These are phyloP conservation scores for Ceratina japonica DNA, from an alignment of 1,140 invertebrate species.

Conservation along the genomic window DNA sequence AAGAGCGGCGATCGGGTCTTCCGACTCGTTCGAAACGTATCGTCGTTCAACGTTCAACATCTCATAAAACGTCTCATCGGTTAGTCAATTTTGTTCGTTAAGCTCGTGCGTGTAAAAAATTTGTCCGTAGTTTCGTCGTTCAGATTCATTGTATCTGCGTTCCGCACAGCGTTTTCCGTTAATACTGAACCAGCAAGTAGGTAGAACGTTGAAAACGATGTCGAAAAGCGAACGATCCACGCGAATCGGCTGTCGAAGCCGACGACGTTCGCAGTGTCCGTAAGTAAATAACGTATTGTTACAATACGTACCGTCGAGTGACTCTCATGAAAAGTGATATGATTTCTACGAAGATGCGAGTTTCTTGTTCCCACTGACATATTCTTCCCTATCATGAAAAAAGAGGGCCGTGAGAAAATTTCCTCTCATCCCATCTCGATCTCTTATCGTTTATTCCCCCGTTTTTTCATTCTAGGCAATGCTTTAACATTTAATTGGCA, in stretches of 20 bases:
- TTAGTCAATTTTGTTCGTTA: no score
- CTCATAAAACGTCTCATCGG: background rate
- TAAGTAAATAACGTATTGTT: conserved; percentile 3
- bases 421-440: background rate
- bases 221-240: conserved; percentile 8
- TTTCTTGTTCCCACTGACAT: conserved; percentile 72
- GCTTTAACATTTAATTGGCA: conserved; percentile 46
- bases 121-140: no score
- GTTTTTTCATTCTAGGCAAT: conserved; percentile 37
- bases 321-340: conserved; percentile 59
- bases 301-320: conserved; percentile 39
- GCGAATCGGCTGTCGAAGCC: conserved; percentile 14
- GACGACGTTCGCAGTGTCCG: conserved; percentile 4
- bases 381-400: conserved; percentile 52
- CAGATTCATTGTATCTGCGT: no score
- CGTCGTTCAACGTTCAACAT: background rate
- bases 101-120: background rate
- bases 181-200: background rate
- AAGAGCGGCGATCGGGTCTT: conserved; percentile 35
- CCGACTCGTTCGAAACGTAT: background rate
- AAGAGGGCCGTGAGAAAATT: conserved; percentile 42
- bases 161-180: background rate
- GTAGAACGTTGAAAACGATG: background rate
- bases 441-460: conserved; percentile 12
- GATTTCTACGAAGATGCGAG: conserved; percentile 70